These are phyloP conservation scores for Podarcis muralis DNA, from an alignment of 2,113 vertebrate genomes.

Conservation along the genomic window DNA sequence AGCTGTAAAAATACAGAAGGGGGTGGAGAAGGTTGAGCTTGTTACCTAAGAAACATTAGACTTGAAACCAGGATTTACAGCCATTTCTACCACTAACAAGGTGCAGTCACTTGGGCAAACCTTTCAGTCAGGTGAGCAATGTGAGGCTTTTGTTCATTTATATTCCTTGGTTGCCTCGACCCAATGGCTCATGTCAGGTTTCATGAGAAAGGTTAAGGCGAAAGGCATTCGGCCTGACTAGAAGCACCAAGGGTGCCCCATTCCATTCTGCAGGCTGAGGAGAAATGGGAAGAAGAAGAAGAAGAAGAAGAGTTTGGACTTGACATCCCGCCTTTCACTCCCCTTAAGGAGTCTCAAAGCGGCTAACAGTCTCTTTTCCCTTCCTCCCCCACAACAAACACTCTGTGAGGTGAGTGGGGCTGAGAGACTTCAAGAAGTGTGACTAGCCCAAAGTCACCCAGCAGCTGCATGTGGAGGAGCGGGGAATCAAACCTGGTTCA, in stretches of 20 bases:
- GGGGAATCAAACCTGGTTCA: too few species aligned
- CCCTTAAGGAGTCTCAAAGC: too few species aligned
- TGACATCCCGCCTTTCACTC: too few species aligned
- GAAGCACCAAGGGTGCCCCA: background rate
- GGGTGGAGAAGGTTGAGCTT: slow-evolving; percentile 54
- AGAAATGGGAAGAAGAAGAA: too few species aligned
- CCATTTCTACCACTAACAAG: background rate
- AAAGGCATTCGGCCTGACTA: background rate
- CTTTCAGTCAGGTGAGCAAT: background rate
- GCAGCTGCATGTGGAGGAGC: too few species aligned
- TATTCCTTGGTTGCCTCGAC: background rate
- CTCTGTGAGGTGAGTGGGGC: too few species aligned
- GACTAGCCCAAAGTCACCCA: too few species aligned
- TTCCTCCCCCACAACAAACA: too few species aligned
- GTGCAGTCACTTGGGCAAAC: background rate
- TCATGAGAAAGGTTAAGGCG: background rate
- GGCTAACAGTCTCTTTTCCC: too few species aligned
- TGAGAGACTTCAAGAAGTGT: too few species aligned
- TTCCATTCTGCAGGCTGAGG: too few species aligned
- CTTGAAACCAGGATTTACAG: background rate
- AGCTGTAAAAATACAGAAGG: slow-evolving; percentile 26
- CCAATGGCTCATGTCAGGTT: background rate
- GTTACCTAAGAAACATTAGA: slow-evolving; percentile 23
- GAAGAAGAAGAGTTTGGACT: too few species aligned
- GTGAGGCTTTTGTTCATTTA: background rate